Conservation (phyloP, 2,797 vertebrate genomes). For the Eulemur rubriventer region DNA sequence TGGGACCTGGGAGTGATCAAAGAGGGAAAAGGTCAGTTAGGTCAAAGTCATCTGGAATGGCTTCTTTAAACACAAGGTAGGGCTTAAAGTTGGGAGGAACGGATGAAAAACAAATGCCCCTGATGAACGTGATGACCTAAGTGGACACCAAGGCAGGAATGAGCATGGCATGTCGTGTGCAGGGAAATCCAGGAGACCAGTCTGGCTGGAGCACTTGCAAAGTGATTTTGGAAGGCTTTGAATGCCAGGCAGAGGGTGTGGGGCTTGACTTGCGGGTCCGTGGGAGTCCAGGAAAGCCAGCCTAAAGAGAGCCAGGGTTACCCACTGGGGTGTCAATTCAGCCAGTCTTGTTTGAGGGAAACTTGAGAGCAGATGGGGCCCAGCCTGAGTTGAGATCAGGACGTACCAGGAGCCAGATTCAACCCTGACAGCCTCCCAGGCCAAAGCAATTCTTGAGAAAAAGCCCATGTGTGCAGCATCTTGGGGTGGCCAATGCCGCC, state of each 20-base stretch:
- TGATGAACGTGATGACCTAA: background rate
- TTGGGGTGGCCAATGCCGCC: background rate
- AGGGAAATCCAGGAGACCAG: background rate
- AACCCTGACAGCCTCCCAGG: background rate
- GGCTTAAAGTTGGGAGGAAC: background rate
- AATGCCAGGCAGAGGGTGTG: background rate
- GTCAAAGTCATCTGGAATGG: background rate
- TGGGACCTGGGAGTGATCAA: background rate
- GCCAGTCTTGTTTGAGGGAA: background rate
- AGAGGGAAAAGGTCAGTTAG: background rate
- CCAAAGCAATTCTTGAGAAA: background rate
- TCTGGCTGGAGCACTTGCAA: background rate
- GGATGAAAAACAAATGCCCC: background rate
- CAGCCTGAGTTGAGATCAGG: background rate
- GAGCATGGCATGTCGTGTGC: rapidly evolving
- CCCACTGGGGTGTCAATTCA: background rate
- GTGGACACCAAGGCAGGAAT: background rate
- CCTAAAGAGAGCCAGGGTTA: background rate
- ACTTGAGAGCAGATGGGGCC: background rate
- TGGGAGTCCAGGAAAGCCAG: background rate
- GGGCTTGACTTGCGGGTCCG: background rate
- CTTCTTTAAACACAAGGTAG: background rate
- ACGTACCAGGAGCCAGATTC: background rate
- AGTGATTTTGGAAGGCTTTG: background rate
- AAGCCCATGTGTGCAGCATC: background rate